Percentiles rank a stretch among this genome's conserved stretches.
phyloP scores from a whole-genome alignment of 2,888 invertebrate genomes.

The Microchrysa polita region DNA sequence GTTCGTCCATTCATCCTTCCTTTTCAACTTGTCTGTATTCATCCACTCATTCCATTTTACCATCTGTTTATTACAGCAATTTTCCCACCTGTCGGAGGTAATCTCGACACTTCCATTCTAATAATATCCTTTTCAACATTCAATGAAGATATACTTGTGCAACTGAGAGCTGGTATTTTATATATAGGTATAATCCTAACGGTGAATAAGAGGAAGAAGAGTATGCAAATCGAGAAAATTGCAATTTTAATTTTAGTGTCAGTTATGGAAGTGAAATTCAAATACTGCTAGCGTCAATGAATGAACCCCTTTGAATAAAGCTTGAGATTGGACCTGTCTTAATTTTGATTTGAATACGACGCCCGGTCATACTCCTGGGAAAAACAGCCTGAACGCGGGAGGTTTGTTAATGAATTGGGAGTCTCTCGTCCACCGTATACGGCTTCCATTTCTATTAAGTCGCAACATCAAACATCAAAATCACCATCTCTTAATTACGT shows the following conservation, averaged over 20 bases:
- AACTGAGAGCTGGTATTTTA: too few species aligned
- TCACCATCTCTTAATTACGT: neutral
- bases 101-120: slow-evolving; percentile 19
- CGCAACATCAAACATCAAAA: neutral
- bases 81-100: neutral
- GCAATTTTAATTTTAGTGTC: slow-evolving; percentile 15
- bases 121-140: slow-evolving; percentile 19
- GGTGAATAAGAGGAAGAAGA: too few species aligned
- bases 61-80: slow-evolving; percentile 17
- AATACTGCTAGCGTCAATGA: neutral
- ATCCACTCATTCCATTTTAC: neutral
- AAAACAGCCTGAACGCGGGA: too few species aligned
- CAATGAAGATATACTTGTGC: too few species aligned
- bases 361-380: too few species aligned
- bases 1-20: neutral
- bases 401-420: too few species aligned
- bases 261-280: neutral
- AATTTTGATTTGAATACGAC: too few species aligned
- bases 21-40: neutral
- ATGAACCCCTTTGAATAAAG: too few species aligned
- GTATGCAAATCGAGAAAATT: neutral
- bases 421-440: too few species aligned
- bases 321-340: too few species aligned
- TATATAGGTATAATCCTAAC: too few species aligned
- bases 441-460: too few species aligned